phyloP scores from a whole-genome alignment of 2,888 invertebrate genomes.

The Parnassius mnemosyne region DNA sequence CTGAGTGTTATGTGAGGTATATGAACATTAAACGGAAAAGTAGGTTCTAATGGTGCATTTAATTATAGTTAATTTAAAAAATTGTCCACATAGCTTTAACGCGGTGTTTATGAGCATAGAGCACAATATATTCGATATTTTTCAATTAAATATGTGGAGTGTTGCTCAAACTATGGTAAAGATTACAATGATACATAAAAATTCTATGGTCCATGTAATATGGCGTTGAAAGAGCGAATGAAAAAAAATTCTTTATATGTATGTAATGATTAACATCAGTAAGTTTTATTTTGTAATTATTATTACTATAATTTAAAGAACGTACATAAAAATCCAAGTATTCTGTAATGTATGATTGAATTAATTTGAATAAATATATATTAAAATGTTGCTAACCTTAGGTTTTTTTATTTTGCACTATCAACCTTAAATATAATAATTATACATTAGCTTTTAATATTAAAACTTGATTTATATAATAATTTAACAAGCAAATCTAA shows the following conservation, averaged over 20 bases:
- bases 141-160: constrained; percentile 55
- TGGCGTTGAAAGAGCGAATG: constrained; percentile 64
- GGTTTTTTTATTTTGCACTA: constrained; percentile 58
- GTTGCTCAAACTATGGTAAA: constrained; percentile 63
- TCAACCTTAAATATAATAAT: constrained; percentile 15
- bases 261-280: constrained; percentile 68
- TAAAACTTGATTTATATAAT: too few species aligned
- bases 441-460: background rate
- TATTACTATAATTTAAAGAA: constrained; percentile 73
- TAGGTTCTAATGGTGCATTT: constrained; percentile 75
- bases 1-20: constrained; percentile 44
- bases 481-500: too few species aligned
- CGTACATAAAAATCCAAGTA: constrained; percentile 74
- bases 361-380: constrained; percentile 82
- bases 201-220: constrained; percentile 62
- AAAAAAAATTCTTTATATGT: constrained; percentile 59
- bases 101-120: constrained; percentile 61
- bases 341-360: constrained; percentile 78
- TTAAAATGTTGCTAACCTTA: constrained; percentile 78
- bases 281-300: constrained; percentile 79
- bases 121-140: constrained; percentile 68
- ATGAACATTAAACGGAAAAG: constrained; percentile 43
- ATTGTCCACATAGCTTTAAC: constrained; percentile 75
- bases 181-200: constrained; percentile 46
- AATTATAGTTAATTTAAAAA: constrained; percentile 73